phyloP scores from a whole-genome alignment of 2,888 invertebrate genomes.

The Lithophane ornitopus region DNA sequence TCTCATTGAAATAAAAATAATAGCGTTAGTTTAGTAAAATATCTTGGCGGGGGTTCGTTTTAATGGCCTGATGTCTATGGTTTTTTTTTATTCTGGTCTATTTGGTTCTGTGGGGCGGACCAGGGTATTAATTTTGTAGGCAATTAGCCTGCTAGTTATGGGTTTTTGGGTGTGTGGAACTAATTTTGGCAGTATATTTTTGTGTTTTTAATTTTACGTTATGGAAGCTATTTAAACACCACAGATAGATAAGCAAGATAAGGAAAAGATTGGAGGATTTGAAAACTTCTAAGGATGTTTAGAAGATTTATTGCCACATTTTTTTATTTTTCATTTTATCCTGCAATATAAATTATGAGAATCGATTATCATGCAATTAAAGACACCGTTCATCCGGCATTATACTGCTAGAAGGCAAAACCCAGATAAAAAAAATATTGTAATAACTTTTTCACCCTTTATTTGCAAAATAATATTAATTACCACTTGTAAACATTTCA shows the following conservation, averaged over 20 bases:
- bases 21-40: conserved; percentile 77
- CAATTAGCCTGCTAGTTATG: conserved; percentile 67
- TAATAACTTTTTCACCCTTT: conserved; percentile 34
- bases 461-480: conserved; percentile 53
- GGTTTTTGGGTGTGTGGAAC: conserved; percentile 38
- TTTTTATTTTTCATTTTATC: no score
- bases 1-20: conserved; percentile 84
- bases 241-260: not conserved
- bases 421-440: not conserved
- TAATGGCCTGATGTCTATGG: conserved; percentile 66
- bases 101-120: conserved; percentile 62
- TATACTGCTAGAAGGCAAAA: not conserved
- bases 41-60: conserved; percentile 75
- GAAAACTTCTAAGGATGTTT: not conserved
- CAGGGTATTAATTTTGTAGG: conserved; percentile 61
- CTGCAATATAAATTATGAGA: not conserved
- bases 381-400: not conserved
- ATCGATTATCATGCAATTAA: not conserved
- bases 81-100: conserved; percentile 70
- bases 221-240: not conserved
- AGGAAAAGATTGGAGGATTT: not conserved
- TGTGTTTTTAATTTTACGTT: conserved; percentile 1
- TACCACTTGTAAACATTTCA: conserved; percentile 51
- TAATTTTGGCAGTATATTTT: conserved; percentile 18
- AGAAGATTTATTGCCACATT: not conserved